A percentile compares a stretch with the other conserved stretches of the same genome.
These are phyloP conservation scores for Aselliscus stoliczkanus DNA, from an alignment of 2,797 vertebrate genomes.

Conservation along the genomic window DNA sequence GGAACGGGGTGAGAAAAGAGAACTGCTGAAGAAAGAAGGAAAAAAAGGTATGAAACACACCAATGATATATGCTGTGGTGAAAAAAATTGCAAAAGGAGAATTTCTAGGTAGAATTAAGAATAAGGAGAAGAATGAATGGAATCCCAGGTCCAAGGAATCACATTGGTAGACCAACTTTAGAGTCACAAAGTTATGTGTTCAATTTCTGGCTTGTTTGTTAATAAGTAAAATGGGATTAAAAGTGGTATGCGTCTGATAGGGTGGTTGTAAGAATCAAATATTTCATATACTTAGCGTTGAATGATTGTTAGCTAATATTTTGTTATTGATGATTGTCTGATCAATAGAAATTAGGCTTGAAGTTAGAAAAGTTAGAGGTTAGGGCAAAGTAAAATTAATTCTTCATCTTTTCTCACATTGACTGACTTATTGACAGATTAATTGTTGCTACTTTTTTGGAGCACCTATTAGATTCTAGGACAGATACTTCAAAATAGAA, in stretches of 20 bases:
- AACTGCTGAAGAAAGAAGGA: not conserved
- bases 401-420: not conserved
- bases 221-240: not conserved
- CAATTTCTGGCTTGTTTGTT: not conserved
- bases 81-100: not conserved
- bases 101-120: not conserved
- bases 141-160: not conserved
- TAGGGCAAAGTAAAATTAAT: not conserved
- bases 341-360: not conserved
- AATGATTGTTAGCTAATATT: not conserved
- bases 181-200: not conserved
- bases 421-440: not conserved
- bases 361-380: not conserved
- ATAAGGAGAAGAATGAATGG: not conserved
- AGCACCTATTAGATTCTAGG: not conserved
- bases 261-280: not conserved
- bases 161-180: not conserved
- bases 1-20: not conserved
- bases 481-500: not conserved
- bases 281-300: not conserved
- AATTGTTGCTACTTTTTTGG: not conserved
- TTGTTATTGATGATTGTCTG: not conserved
- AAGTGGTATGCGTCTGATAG: not conserved
- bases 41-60: not conserved
- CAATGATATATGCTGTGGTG: not conserved